Percentiles rank a stretch among this genome's conserved stretches.
These are phyloP conservation scores for Hoplodrina ambigua DNA, from an alignment of 2,888 invertebrate species.

Conservation along the genomic window DNA sequence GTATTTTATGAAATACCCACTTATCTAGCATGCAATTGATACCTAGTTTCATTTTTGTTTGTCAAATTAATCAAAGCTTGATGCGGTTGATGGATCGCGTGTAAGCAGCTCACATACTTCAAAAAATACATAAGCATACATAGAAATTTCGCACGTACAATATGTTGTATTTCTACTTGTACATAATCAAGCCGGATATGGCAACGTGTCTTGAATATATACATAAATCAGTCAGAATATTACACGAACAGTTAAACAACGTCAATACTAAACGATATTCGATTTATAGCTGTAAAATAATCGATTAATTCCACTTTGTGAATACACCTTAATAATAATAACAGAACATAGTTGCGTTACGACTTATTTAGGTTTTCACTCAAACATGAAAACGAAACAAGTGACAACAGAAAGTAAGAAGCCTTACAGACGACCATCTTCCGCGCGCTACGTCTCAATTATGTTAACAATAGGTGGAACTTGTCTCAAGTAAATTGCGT, in stretches of 20 bases:
- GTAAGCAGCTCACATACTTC: too few relatives aligned
- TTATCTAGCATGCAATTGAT: background rate
- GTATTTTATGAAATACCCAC: background rate
- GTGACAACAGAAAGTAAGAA: constrained; percentile 60
- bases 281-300: constrained; percentile 56
- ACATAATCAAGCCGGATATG: constrained; percentile 20
- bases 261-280: constrained; percentile 44
- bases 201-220: constrained; percentile 37
- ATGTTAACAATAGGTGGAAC: constrained; percentile 74
- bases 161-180: constrained; percentile 18
- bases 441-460: constrained; percentile 71
- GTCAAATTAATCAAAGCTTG: too few relatives aligned
- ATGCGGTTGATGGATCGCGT: too few relatives aligned
- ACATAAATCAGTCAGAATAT: constrained; percentile 41
- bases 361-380: constrained; percentile 28
- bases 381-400: constrained; percentile 58
- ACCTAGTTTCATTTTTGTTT: background rate
- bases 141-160: constrained; percentile 1
- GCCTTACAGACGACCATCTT: constrained; percentile 60
- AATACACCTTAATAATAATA: constrained; percentile 51
- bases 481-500: constrained; percentile 83
- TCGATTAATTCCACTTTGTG: constrained; percentile 57
- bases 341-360: constrained; percentile 27
- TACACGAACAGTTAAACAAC: constrained; percentile 48
- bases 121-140: constrained; percentile 2